A percentile compares a stretch with the other conserved stretches of the same genome.
These are phyloP conservation scores for Dinomys branickii DNA, from an alignment of 2,113 vertebrate genomes.

Conservation along the genomic window DNA sequence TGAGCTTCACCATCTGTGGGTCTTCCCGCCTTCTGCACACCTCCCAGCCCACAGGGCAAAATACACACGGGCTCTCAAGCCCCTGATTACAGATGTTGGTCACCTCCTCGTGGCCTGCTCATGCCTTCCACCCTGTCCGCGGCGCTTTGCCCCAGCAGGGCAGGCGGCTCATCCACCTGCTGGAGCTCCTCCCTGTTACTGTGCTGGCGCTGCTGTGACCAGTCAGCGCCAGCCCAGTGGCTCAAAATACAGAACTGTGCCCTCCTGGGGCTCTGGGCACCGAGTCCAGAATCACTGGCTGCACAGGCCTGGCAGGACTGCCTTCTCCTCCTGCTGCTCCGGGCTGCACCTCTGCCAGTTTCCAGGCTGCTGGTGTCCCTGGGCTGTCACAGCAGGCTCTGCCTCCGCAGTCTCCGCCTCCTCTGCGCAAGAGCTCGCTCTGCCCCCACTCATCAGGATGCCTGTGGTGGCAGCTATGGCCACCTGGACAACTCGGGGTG, in stretches of 20 bases:
- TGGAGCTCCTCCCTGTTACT: background rate
- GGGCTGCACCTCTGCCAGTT: background rate
- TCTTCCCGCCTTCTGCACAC: background rate
- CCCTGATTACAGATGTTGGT: background rate
- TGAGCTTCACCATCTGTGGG: background rate
- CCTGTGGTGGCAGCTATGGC: too few species aligned
- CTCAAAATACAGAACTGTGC: background rate
- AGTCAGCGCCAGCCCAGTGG: background rate
- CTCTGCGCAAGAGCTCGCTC: background rate
- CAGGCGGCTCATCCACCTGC: background rate
- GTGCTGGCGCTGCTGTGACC: background rate
- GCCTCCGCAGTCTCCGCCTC: background rate
- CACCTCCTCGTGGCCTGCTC: background rate
- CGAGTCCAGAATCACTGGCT: background rate
- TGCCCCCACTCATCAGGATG: background rate
- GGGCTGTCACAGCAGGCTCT: too few species aligned
- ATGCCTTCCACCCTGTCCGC: rapidly evolving
- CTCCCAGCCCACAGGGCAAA: too few species aligned
- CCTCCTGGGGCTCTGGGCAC: background rate
- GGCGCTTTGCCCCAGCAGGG: background rate
- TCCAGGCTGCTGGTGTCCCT: background rate
- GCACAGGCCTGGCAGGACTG: background rate
- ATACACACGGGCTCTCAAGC: background rate
- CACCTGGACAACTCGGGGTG: too few species aligned
- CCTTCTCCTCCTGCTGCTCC: background rate